Evolutionary conservation across 1,140 invertebrate genomes (phyloP), one percentile per base, ranked within the genome.

Genomic region (Campoletis sonorensis): DNA sequence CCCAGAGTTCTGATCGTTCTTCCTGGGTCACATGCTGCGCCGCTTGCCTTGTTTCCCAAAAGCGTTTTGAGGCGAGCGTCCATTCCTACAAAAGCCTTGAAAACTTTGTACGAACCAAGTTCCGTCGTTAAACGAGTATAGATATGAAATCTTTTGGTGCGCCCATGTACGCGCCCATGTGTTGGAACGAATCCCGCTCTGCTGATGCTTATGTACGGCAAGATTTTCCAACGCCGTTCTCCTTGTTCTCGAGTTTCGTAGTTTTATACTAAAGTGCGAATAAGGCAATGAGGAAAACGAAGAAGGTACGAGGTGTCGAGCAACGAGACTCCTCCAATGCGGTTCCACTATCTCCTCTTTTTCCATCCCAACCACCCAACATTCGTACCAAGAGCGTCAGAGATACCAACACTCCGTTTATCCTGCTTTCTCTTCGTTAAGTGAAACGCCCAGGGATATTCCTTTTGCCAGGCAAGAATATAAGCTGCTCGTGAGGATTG

Each of bases 71-170:
- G 72, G 49, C 45, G n/a, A 70, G 45, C 72, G 72, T 75, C 72
- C 26, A 75, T 75, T 75, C 30, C 54, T 49, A 30, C 72, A 27
- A 18, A 45, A 45, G 45, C 72, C 33, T 37, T 21, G 37, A 61
- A 37, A 77, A 77, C 21, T 81, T 77, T 81, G 23, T 77, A 81
- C 51, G 80, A 81, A 40, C 30, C 72, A 81, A 81, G 71, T 81
- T 81, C 51, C 54, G 33, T 73, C 8, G 70, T 51, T 54, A 75
- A 51, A 23, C 72, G 26, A 75, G 23, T 33, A 30, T 58, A 33
- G 26, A 70, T 70, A 70, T 33, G 30, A 27, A 27, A 64, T 15
- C 30, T 70, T 26, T 4, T 4, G 61, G 11, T 16, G 4, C 67
- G 27, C 27, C 3, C 4, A 8, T 33, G 64, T 18, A 30, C 30